Evolutionary conservation across 1,140 invertebrate genomes (phyloP).

Genomic region (Samia ricini): DNA sequence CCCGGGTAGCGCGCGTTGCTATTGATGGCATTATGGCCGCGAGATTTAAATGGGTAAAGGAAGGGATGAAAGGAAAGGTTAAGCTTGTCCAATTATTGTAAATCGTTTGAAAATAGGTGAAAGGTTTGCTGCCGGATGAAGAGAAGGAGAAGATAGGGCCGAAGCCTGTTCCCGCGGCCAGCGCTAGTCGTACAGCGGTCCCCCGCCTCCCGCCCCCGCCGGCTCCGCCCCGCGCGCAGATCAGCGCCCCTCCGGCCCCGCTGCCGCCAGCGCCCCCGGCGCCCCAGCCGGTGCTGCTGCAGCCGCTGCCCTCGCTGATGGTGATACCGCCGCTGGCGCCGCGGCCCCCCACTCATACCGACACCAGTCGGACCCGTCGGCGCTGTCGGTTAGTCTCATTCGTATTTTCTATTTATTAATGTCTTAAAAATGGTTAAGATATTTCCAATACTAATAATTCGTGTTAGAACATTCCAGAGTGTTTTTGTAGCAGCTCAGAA

Average conservation of each 20-base stretch:
- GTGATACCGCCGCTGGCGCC: constrained; percentile 64
- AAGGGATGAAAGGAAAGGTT: no score
- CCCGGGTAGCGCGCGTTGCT: no score
- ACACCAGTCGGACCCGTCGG: constrained; percentile 45
- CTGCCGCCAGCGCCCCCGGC: constrained; percentile 18
- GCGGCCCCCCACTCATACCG: constrained; percentile 67
- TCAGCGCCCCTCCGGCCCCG: constrained; percentile 38
- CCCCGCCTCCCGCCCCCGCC: constrained; percentile 72
- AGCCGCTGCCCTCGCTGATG: constrained; percentile 51
- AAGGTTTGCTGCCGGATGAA: constrained; percentile 94
- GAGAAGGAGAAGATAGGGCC: constrained; percentile 95
- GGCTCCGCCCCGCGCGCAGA: constrained; percentile 16
- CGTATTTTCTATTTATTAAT: no score
- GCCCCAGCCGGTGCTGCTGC: constrained; percentile 37
- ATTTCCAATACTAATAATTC: no score
- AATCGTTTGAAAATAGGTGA: constrained; percentile 76
- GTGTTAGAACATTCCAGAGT: no score
- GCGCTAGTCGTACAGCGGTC: constrained; percentile 45
- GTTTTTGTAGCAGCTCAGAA: no score
- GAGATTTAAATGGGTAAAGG: no score
- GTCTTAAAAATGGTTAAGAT: no score
- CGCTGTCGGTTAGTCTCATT: constrained; percentile 34
- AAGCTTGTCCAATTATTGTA: not conserved
- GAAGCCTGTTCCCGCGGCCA: constrained; percentile 79
- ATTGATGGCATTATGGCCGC: no score